phyloP scores from a whole-genome alignment of 2,797 vertebrate genomes.

The Spondyliosoma cantharus region DNA sequence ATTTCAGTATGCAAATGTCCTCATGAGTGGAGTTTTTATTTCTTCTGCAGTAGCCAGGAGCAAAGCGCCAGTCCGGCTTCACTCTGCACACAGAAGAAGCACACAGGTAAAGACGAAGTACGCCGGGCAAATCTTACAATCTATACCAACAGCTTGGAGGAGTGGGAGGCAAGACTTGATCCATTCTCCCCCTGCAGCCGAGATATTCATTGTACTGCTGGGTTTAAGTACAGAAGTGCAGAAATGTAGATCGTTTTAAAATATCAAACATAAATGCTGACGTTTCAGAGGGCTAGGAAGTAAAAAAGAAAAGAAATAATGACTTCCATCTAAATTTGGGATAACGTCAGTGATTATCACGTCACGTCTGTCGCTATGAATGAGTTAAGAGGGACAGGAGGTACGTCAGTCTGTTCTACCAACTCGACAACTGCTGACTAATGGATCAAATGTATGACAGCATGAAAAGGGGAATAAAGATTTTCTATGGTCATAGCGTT shows the following conservation, averaged over 20 bases:
- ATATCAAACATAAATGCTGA: background rate
- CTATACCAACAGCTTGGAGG: constrained; percentile 1
- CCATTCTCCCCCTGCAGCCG: background rate
- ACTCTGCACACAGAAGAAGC: constrained; percentile 17
- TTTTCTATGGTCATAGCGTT: background rate
- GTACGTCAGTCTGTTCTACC: background rate
- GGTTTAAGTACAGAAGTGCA: background rate
- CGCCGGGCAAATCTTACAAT: constrained; percentile 5
- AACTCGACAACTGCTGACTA: background rate
- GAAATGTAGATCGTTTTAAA: background rate
- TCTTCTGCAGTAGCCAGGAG: constrained; percentile 41
- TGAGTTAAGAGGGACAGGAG: background rate
- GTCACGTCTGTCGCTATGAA: background rate
- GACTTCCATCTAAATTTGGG: background rate
- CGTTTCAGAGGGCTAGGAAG: background rate
- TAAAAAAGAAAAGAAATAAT: background rate
- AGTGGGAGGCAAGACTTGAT: constrained; percentile 6
- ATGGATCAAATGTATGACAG: background rate
- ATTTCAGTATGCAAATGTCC: constrained; percentile 66
- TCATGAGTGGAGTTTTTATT: constrained; percentile 44
- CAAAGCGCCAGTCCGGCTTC: constrained; percentile 37
- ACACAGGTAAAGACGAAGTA: background rate
- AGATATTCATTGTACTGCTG: background rate
- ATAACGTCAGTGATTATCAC: constrained; percentile 13
- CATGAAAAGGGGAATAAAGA: background rate